Evolutionary conservation across 2,888 invertebrate species (phyloP).

Genomic region (Candidula unifasciata): DNA sequence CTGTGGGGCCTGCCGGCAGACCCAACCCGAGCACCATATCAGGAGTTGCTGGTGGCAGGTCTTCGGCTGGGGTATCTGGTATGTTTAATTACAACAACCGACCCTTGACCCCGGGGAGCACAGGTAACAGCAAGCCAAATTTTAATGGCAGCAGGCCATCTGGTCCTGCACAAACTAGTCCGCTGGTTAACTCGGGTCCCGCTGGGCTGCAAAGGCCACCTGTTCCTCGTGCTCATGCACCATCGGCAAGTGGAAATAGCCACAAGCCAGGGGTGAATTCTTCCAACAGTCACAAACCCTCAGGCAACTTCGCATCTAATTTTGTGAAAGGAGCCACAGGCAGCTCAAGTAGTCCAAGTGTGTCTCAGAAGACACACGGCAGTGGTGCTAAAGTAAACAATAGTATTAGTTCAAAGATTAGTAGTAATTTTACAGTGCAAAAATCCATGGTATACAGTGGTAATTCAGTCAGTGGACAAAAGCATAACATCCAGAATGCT

Average conservation of each 20-base stretch:
- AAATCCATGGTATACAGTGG: not conserved
- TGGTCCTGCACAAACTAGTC: conserved; percentile 43
- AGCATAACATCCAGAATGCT: conserved; percentile 28
- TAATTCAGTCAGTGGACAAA: conserved; percentile 39
- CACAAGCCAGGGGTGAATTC: conserved; percentile 25
- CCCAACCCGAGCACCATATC: conserved; percentile 9
- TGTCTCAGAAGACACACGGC: conserved; percentile 32
- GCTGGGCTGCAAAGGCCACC: conserved; percentile 8
- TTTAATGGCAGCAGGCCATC: conserved; percentile 16
- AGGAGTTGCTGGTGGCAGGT: conserved; percentile 30
- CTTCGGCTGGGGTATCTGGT: not conserved
- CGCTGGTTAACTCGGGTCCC: conserved; percentile 33
- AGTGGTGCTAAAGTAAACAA: conserved; percentile 35
- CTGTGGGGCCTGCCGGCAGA: conserved; percentile 48
- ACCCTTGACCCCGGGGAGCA: conserved; percentile 14
- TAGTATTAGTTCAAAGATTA: conserved; percentile 29
- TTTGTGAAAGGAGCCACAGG: conserved; percentile 37
- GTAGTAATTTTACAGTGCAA: conserved; percentile 21
- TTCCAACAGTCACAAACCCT: conserved; percentile 37
- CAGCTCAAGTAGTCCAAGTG: conserved; percentile 39
- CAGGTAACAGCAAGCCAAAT: conserved; percentile 13
- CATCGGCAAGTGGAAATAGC: conserved; percentile 31
- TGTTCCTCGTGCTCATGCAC: conserved; percentile 19
- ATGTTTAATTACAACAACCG: conserved; percentile 42
- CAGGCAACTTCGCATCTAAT: conserved; percentile 22